Evolutionary conservation across 2,797 vertebrate genomes (phyloP).

Genomic region (Hoplostethus mediterraneus): DNA sequence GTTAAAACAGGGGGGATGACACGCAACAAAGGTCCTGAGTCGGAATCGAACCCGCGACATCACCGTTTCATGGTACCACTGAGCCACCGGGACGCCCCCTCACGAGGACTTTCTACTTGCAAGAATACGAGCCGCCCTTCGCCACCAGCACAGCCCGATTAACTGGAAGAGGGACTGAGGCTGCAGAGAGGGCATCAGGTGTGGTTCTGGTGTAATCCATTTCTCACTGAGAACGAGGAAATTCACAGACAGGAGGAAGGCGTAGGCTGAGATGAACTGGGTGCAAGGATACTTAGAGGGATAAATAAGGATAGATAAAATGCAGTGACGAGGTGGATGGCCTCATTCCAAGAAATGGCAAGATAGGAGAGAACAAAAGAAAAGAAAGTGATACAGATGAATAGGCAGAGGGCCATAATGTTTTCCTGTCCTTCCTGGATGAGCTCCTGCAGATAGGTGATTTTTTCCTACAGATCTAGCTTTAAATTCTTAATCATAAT

Average conservation of each 20-base stretch:
- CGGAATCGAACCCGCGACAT: too few relatives aligned
- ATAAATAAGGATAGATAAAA: constrained; percentile 17
- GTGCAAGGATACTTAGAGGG: constrained; percentile 11
- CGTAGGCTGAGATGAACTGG: constrained; percentile 25
- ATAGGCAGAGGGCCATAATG: not conserved
- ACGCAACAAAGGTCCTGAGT: too few relatives aligned
- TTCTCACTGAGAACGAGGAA: constrained; percentile 26
- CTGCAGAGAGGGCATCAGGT: constrained; percentile 18
- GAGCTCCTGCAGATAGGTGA: not conserved
- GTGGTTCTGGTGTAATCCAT: constrained; percentile 11
- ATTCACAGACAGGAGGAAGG: constrained; percentile 8
- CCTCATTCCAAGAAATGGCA: constrained; percentile 20
- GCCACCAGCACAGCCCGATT: not conserved
- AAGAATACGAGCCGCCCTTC: too few relatives aligned
- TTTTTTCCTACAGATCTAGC: too few relatives aligned
- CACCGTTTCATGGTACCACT: too few relatives aligned
- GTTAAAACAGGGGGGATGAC: too few relatives aligned
- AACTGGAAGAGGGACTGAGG: not conserved
- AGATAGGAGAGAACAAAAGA: constrained; percentile 4
- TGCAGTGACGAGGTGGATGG: constrained; percentile 10
- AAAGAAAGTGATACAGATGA: not conserved
- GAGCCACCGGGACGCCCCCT: too few relatives aligned
- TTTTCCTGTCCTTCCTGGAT: not conserved
- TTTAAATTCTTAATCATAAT: too few relatives aligned
- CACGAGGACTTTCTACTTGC: too few relatives aligned